Conservation (phyloP, 1,140 invertebrate genomes). For the Drosophila truncata region DNA sequence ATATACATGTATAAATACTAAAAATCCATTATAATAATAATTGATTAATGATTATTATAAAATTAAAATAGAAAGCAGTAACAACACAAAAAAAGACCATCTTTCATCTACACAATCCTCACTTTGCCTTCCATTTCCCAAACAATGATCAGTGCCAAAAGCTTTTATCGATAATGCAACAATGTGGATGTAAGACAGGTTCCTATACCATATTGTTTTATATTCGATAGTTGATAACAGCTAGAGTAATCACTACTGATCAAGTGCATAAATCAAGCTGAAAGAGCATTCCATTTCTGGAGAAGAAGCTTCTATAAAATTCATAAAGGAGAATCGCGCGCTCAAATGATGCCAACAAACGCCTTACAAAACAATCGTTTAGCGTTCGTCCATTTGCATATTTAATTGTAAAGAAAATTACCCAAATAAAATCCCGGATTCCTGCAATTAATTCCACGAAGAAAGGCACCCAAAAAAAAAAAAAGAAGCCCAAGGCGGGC, state of each 20-base stretch:
- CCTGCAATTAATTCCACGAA: slow-evolving; percentile 28
- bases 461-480: slow-evolving; percentile 30
- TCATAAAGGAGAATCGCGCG: background rate
- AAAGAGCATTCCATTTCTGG: background rate
- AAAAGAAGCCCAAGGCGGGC: background rate
- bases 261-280: background rate
- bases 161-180: no score
- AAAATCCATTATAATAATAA: no score
- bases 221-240: no score
- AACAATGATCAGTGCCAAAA: no score
- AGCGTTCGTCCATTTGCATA: slow-evolving; percentile 64
- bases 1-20: no score
- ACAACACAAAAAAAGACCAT: no score
- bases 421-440: slow-evolving; percentile 33
- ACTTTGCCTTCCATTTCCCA: no score
- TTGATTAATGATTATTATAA: no score
- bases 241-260: no score
- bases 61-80: no score
- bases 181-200: background rate
- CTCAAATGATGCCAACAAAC: slow-evolving; percentile 39
- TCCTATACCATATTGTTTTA: background rate
- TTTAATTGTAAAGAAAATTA: slow-evolving; percentile 77
- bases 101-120: no score
- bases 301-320: background rate
- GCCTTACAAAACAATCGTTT: slow-evolving; percentile 42